Evolutionary conservation across 2,113 vertebrate genomes (phyloP), one percentile per base, ranked within the genome.

Genomic region (Rana temporaria): DNA sequence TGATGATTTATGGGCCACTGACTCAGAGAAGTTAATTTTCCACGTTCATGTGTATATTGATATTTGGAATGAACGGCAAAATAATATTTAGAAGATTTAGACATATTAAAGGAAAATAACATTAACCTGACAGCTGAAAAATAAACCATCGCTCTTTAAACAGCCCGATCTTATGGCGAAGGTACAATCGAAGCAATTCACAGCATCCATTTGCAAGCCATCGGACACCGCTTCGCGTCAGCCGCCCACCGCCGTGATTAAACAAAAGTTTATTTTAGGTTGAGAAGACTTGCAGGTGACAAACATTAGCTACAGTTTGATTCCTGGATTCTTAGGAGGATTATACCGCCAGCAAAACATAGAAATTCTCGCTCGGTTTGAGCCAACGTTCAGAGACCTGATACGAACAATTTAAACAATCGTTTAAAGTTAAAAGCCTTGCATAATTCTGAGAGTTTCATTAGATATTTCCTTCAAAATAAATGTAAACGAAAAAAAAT

Each of bases 391-490:
- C 72, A 2, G 8, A 75, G 72, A 38, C 55, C 56, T 32, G 24
- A 57, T 32, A 56, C 4, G 8, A 34, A 73, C 55, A 30, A 60
- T 80, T 24, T 38, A 69, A 57, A 79, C 64, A 8, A 24, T 24
- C 16, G 30, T 1, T 34, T 20, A 15, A 70, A 26, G 34, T 59
- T 70, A 20, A 70, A 80, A 80, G 66, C 11, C 66, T 56, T 38
- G 62, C 55, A 59, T 26, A 38, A 24, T 62, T 59, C 70, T 70
- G 19, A 73, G 30, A 57, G 15, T 24, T 57, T 69, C 69, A 79
- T 79, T 68, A 57, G 77, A 79, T 79, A 59, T 69, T 79, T 79
- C 77, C 77, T 79, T 79, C 3, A 79, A 79, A 79, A 79, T 79
- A 79, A 59, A 79, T 68, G 19, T 42, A 32, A 68, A 79, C 22